phyloP scores from a whole-genome alignment of 2,888 invertebrate genomes.

The Drosophila mayaguana region DNA sequence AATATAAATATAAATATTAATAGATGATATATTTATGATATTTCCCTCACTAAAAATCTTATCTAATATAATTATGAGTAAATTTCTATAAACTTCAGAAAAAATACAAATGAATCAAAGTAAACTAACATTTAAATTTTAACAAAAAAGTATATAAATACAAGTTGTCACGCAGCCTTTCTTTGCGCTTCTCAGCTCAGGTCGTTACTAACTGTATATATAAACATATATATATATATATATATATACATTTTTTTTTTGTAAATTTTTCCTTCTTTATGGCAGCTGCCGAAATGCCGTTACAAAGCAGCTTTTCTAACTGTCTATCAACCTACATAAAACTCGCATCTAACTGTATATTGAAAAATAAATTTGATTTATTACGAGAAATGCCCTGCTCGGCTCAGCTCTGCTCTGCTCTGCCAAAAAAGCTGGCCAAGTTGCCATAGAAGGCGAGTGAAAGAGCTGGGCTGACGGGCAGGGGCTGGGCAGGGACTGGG shows the following conservation, averaged over 20 bases:
- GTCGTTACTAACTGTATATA: neutral
- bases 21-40: too few relatives aligned
- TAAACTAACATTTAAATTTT: neutral
- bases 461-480: neutral
- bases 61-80: too few relatives aligned
- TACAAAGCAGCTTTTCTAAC: conserved; percentile 27
- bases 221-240: neutral
- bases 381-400: conserved; percentile 31
- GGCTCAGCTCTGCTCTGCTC: neutral
- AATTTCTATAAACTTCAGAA: neutral
- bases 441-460: neutral
- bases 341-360: conserved; percentile 55
- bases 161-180: neutral
- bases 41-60: neutral
- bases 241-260: neutral
- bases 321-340: conserved; percentile 27
- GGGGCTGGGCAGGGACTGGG: neutral
- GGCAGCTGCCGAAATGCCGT: conserved; percentile 18
- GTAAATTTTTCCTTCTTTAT: conserved; percentile 5
- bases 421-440: conserved; percentile 35
- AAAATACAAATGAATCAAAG: neutral
- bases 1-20: too few relatives aligned
- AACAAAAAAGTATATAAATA: neutral
- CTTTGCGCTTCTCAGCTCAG: conserved; percentile 11
- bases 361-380: conserved; percentile 71